Percentiles rank a stretch among this genome's conserved stretches.
Conservation (phyloP, 2,113 vertebrate genomes). For the Callionymus lyra region DNA sequence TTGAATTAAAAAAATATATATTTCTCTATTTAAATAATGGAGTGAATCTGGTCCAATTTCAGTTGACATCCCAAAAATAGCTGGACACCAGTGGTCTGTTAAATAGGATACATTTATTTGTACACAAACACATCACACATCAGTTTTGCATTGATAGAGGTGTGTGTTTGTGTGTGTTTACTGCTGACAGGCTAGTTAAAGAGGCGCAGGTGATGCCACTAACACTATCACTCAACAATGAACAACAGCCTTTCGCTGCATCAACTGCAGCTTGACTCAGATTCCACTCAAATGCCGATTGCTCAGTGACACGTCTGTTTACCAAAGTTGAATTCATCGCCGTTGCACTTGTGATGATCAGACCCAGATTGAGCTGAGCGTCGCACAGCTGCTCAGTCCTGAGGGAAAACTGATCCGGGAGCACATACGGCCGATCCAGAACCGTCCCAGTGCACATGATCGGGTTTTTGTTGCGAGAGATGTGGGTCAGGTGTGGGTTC, state of each 20-base stretch:
- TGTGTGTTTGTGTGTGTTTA: too few relatives aligned
- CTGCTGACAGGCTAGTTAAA: constrained; percentile 13
- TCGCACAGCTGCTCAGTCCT: constrained; percentile 67
- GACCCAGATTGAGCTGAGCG: constrained; percentile 57
- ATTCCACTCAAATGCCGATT: constrained; percentile 33
- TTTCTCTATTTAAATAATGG: too few relatives aligned
- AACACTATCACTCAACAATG: constrained; percentile 21
- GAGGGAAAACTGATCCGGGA: constrained; percentile 40
- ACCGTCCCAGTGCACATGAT: constrained; percentile 54
- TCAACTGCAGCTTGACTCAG: constrained; percentile 20
- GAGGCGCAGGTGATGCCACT: constrained; percentile 46
- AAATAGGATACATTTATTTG: too few relatives aligned
- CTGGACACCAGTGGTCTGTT: too few relatives aligned
- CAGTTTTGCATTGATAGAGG: not conserved
- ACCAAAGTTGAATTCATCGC: constrained; percentile 37
- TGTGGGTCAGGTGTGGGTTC: constrained; percentile 71
- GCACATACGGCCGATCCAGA: constrained; percentile 63
- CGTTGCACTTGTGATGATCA: constrained; percentile 39
- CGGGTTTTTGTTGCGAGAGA: constrained; percentile 66
- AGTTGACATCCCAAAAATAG: too few relatives aligned
- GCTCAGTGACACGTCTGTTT: constrained; percentile 47
- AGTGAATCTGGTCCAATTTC: too few relatives aligned
- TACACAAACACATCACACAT: too few relatives aligned
- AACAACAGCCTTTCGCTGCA: constrained; percentile 20
- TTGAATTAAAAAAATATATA: too few relatives aligned